Evolutionary conservation across 1,140 invertebrate species (phyloP).

Genomic region (Drosophila lowei): DNA sequence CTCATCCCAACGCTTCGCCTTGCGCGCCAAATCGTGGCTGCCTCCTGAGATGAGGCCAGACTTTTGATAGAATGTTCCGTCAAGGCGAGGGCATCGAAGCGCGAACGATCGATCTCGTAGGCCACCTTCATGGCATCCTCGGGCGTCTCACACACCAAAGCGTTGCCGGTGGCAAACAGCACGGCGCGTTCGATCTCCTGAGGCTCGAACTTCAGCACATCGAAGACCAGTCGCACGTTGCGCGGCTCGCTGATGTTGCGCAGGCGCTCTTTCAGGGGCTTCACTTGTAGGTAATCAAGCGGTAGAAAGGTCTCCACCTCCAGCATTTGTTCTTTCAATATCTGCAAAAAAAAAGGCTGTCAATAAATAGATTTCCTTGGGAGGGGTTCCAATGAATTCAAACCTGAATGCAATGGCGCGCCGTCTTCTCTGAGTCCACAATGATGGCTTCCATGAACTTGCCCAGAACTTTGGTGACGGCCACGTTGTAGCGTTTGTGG

Average conservation of each 20-base stretch:
- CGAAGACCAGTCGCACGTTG: constrained; percentile 97
- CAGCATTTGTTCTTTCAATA: constrained; percentile 98
- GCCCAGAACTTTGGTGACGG: constrained; percentile 99
- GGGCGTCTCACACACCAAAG: constrained; percentile 98
- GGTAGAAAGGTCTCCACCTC: constrained; percentile 99
- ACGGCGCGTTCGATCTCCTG: constrained; percentile 98
- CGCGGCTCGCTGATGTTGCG: constrained; percentile 95
- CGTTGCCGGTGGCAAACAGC: constrained; percentile 99
- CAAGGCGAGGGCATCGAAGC: constrained; percentile 96
- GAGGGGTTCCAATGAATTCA: not conserved
- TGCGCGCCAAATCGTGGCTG: constrained; percentile 96
- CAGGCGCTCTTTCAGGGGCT: constrained; percentile 87
- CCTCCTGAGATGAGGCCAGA: constrained; percentile 99
- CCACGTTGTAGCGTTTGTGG: constrained; percentile 98
- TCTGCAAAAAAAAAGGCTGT: constrained; percentile 81
- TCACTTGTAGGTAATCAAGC: constrained; percentile 98
- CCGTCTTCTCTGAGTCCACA: constrained; percentile 99
- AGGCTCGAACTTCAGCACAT: constrained; percentile 98
- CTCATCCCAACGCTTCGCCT: constrained; percentile 99
- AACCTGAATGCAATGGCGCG: constrained; percentile 93
- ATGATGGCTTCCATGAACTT: constrained; percentile 99
- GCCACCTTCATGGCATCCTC: constrained; percentile 99
- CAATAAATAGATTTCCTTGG: not conserved
- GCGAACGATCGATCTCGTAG: constrained; percentile 94
- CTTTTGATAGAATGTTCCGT: constrained; percentile 99